Percentiles rank a stretch among this genome's conserved stretches.
Conservation (phyloP, 2,113 vertebrate species). For the Herpetotheres cachinnans region DNA sequence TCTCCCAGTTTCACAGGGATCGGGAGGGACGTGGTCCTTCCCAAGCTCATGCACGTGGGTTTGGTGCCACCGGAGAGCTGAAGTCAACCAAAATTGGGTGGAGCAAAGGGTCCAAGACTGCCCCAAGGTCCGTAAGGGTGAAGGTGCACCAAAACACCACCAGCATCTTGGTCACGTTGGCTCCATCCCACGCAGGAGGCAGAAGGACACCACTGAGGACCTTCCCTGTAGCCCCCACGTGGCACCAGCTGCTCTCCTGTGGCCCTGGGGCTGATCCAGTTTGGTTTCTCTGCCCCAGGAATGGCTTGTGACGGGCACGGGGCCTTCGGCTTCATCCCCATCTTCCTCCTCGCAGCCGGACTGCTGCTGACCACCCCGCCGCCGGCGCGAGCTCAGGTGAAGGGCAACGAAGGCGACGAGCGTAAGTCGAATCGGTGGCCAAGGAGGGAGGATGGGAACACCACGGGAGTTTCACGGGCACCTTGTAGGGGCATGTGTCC, state of each 20-base stretch:
- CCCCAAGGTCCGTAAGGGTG: neutral
- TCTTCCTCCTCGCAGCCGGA: neutral
- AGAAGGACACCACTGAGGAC: neutral
- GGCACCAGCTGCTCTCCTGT: fast-evolving
- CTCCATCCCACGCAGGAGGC: neutral
- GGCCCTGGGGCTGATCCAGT: neutral
- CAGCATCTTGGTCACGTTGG: fast-evolving
- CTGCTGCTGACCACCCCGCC: neutral
- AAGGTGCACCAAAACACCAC: neutral
- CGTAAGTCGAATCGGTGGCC: neutral
- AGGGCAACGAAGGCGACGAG: neutral
- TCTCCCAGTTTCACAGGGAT: neutral
- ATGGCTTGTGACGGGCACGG: neutral
- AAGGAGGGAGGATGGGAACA: neutral
- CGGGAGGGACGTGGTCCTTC: neutral
- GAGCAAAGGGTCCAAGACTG: neutral
- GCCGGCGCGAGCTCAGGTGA: neutral
- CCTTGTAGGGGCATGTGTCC: fast-evolving
- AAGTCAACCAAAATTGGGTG: neutral
- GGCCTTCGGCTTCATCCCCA: neutral
- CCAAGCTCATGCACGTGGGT: neutral
- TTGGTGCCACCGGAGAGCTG: neutral
- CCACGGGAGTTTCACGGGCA: fast-evolving
- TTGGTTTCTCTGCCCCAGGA: neutral
- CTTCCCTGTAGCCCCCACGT: neutral